Evolutionary conservation across 2,113 vertebrate genomes (phyloP).

Genomic region (Cygnus atratus): DNA sequence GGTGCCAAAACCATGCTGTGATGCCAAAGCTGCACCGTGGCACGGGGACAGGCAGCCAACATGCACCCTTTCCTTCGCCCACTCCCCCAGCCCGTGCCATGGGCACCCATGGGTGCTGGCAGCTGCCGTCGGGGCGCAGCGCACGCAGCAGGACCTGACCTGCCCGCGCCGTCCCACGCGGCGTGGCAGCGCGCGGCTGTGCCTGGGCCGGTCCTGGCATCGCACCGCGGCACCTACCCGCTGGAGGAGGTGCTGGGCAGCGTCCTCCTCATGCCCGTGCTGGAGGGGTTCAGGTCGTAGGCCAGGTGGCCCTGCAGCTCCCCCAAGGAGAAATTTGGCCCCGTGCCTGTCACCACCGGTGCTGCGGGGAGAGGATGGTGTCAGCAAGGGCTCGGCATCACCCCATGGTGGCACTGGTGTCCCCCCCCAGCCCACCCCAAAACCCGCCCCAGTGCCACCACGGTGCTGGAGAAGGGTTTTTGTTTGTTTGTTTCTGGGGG

Average conservation of each 20-base stretch:
- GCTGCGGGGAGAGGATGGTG: slow-evolving; percentile 67
- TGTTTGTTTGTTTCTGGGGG: too few species aligned
- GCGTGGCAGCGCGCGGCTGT: rapidly evolving
- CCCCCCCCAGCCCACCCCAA: background rate
- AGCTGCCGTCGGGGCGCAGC: background rate
- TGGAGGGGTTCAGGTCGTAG: slow-evolving; percentile 94
- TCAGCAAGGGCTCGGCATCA: background rate
- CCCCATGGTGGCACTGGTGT: background rate
- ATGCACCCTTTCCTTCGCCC: background rate
- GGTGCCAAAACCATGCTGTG: too few species aligned
- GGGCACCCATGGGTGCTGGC: background rate
- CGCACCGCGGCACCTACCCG: slow-evolving; percentile 75
- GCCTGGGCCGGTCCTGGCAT: rapidly evolving
- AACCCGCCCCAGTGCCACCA: too few species aligned
- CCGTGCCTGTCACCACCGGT: slow-evolving; percentile 91
- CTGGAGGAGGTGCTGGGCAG: slow-evolving; percentile 95
- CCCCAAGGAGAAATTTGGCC: slow-evolving; percentile 94
- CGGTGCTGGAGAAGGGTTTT: background rate
- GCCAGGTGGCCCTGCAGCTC: slow-evolving; percentile 97
- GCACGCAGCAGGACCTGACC: background rate
- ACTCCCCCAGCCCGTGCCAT: background rate
- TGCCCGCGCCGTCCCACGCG: rapidly evolving
- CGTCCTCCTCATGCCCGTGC: slow-evolving; percentile 90
- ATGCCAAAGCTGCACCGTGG: too few species aligned
- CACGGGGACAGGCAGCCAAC: too few species aligned